Evolutionary conservation across 2,888 invertebrate genomes (phyloP), one percentile per base, ranked within the genome.

Genomic region (Tolmerus cingulatus): DNA sequence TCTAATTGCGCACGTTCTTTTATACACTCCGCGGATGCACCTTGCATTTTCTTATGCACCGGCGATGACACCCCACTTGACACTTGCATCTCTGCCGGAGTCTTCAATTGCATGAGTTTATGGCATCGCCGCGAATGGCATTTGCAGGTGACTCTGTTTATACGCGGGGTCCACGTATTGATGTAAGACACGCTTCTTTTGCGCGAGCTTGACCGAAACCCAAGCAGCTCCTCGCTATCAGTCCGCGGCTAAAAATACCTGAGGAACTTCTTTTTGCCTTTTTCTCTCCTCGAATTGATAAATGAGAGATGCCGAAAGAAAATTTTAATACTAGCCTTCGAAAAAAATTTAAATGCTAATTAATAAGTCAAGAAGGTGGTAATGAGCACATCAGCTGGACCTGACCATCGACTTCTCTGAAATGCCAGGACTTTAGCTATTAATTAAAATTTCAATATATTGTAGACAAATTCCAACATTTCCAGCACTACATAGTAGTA

Each of bases 1-100:
- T 85, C 85, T 85, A 85, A 85, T 85, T 85, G 74, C 46, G 85
- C 85, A 85, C 85, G 85, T 74, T 85, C 85, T 85, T 85, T 85
- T 85, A 85, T 85, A 85, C 85, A 82, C 82, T 82, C 57, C 37
- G 16, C 74, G 74, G 85, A 74, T 46, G 85, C 85, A 85, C 37
- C 46, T 85, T 85, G 74, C 85, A 85, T n/a, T 46, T 85, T 85
- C 46, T 85, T 74, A 30, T 85, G 85, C 74, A 85, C 74, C 85
- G 12, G 85, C 16, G 57, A 79, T 66, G 78, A 78, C 78, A 86
- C 86, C 86, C 86, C 86, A 86, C 86, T 86, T 74, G 85, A 74
- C 85, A 85, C 74, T 85, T 85, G 78, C 77, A 86, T 77, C 57
- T 82, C 51, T 23, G 66, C 57, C 77, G 23, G 51, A 37, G 37